Conservation (phyloP, 2,113 vertebrate species). For the Hystrix cristata region DNA sequence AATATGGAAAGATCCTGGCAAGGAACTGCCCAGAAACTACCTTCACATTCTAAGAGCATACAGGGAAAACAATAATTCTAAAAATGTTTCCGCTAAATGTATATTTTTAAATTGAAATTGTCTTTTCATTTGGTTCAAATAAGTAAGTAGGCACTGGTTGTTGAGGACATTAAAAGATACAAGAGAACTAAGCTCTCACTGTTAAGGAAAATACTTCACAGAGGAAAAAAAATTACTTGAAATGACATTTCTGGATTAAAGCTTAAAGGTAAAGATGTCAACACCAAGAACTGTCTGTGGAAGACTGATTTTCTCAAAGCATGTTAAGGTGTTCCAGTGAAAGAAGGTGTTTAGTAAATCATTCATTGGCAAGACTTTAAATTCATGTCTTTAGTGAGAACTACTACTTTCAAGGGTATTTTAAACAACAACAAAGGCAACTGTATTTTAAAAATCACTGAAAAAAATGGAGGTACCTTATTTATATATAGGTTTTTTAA, state of each 20-base stretch:
- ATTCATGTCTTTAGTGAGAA: slow-evolving; percentile 60
- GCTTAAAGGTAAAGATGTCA: slow-evolving; percentile 35
- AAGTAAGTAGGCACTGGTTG: not conserved
- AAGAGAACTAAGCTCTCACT: slow-evolving; percentile 43
- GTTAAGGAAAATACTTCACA: slow-evolving; percentile 49
- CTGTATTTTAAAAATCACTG: slow-evolving; percentile 29
- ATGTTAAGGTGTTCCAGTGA: not conserved
- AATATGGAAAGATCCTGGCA: slow-evolving; percentile 40
- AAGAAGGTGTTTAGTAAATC: slow-evolving; percentile 35
- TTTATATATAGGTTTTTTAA: not conserved
- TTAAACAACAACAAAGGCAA: slow-evolving; percentile 30
- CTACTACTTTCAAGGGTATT: slow-evolving; percentile 1
- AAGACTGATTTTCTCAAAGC: slow-evolving; percentile 54
- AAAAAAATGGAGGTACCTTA: slow-evolving; percentile 41
- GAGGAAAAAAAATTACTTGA: slow-evolving; percentile 26
- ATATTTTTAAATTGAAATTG: slow-evolving; percentile 55
- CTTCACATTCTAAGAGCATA: slow-evolving; percentile 23
- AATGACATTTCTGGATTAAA: slow-evolving; percentile 51
- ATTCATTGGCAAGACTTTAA: slow-evolving; percentile 43
- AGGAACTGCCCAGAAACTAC: slow-evolving; percentile 60
- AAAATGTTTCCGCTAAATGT: slow-evolving; percentile 55
- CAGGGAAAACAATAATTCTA: not conserved
- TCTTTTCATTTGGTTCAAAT: slow-evolving; percentile 24
- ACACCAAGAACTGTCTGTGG: not conserved
- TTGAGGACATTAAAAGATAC: not conserved